A percentile compares a stretch with the other conserved stretches of the same genome.
Evolutionary conservation across 2,888 invertebrate genomes (phyloP).

Genomic region (Zaprionus obscuricornis): DNA sequence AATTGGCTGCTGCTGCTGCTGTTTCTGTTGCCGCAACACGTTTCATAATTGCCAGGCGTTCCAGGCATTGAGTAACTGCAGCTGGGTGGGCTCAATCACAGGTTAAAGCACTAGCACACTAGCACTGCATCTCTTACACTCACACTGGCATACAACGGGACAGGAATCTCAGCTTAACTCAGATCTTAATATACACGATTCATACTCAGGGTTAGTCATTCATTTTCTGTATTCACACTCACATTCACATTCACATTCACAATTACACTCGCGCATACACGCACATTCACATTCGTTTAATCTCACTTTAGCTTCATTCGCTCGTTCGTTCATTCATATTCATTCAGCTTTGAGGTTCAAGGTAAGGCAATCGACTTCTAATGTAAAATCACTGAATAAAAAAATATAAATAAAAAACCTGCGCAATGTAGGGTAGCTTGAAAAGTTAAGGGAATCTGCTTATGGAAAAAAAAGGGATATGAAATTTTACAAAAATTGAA

Average conservation of each 20-base stretch:
- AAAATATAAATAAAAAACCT: no score
- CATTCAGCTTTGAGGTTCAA: conserved; percentile 62
- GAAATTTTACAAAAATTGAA: no score
- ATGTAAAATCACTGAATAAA: conserved; percentile 43
- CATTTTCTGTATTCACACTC: no score
- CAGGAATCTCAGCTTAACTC: conserved; percentile 18
- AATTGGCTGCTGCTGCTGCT: conserved; percentile 60
- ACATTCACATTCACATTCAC: no score
- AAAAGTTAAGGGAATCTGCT: conserved; percentile 15
- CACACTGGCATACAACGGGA: background rate
- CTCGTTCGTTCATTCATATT: conserved; percentile 21
- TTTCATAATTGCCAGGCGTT: conserved; percentile 65
- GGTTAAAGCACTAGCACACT: no score
- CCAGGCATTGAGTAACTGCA: conserved; percentile 49
- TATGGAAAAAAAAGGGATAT: no score
- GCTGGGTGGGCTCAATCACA: no score
- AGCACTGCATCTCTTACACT: no score
- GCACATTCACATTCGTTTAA: conserved; percentile 3
- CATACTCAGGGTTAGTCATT: conserved; percentile 56
- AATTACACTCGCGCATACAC: background rate
- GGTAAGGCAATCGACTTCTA: conserved; percentile 65
- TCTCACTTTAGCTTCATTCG: conserved; percentile 14
- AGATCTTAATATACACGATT: conserved; percentile 29
- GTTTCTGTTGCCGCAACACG: conserved; percentile 56
- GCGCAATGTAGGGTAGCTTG: conserved; percentile 22